phyloP scores from a whole-genome alignment of 2,797 vertebrate species.

The Onychomys leucogaster region DNA sequence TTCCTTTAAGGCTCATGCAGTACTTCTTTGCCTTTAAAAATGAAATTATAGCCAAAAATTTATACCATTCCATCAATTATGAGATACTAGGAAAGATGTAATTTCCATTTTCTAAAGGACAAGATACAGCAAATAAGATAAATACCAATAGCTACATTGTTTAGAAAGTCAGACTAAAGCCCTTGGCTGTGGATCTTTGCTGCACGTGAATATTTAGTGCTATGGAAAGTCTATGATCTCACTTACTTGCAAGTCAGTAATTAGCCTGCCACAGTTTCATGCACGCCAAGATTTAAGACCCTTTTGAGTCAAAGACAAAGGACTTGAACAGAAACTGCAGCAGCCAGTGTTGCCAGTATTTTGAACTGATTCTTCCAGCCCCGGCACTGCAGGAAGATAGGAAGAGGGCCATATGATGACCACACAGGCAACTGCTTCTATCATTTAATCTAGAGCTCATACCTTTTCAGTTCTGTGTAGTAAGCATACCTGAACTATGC shows the following conservation, averaged over 20 bases:
- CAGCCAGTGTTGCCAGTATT: not conserved
- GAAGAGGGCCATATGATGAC: not conserved
- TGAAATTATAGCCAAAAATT: not conserved
- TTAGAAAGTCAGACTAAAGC: not conserved
- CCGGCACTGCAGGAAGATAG: not conserved
- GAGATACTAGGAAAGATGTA: not conserved
- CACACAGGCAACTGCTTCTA: not conserved
- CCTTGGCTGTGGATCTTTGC: not conserved
- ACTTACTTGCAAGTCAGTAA: not conserved
- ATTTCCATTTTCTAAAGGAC: constrained; percentile 17
- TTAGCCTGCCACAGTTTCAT: constrained; percentile 14
- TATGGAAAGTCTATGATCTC: not conserved
- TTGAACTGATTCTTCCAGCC: not conserved
- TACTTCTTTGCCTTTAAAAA: not conserved
- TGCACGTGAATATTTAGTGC: not conserved
- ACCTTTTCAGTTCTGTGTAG: not conserved
- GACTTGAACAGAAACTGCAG: not conserved
- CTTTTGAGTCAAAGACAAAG: constrained; percentile 1
- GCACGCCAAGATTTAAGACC: not conserved
- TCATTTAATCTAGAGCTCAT: not conserved
- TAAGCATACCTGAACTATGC: not conserved
- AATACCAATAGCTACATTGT: not conserved
- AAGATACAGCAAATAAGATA: constrained; percentile 9
- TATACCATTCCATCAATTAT: constrained; percentile 33
- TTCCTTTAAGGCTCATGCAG: not conserved